Base-by-base conservation (phyloP, 2,888 invertebrate genomes). In the Folsomia manolachei region DNA sequence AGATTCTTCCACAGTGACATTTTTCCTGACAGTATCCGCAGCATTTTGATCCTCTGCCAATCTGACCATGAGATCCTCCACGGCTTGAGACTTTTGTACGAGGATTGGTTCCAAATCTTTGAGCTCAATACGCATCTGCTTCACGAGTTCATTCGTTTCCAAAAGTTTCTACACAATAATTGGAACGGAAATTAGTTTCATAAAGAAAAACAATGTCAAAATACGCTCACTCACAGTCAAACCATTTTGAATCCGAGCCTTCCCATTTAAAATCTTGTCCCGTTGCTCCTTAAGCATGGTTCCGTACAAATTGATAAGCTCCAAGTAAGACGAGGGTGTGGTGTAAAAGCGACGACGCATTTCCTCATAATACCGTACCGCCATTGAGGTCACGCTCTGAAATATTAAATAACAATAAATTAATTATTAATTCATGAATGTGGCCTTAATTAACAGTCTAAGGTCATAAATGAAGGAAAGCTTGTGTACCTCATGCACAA, bases 241-340 rank as follows among this genome's bases (percentile, higher is more conserved):
- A 0, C 93, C 93, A 83, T 91, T 93, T 1, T 88, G 87, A 74
- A 93, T 91, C 77, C 91, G 87, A 74, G 89, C 90, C 68, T 89
- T 86, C 74, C 86, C 86, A 14, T 87, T 87, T 61, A 87, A 86
- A 52, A 91, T 90, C 81, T 90, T 88, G 75, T 89, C 88, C 73
- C 89, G 90, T 81, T 90, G 90, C 69, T 88, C 89, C 27, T 87
- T 85, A 1, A 94, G 84, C 83, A 94, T 88, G 14, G 84, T 84
- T 68, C 90, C 85, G 82, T 94, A 95, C 0, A 94, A 86, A 82
- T 92, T 94, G 27, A 95, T 86, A 51, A 95, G 85, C 82, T 94
- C 94, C 76, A 95, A 85, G 83, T 95, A 95, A 82, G 93, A 94
- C 83, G 94, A 95, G 0, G 95, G 95, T 0, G 95, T 95, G 1